Percentiles rank a stretch among this genome's conserved stretches.
Conservation (phyloP, 2,113 vertebrate species). For the Xiphorhynchus elegans region DNA sequence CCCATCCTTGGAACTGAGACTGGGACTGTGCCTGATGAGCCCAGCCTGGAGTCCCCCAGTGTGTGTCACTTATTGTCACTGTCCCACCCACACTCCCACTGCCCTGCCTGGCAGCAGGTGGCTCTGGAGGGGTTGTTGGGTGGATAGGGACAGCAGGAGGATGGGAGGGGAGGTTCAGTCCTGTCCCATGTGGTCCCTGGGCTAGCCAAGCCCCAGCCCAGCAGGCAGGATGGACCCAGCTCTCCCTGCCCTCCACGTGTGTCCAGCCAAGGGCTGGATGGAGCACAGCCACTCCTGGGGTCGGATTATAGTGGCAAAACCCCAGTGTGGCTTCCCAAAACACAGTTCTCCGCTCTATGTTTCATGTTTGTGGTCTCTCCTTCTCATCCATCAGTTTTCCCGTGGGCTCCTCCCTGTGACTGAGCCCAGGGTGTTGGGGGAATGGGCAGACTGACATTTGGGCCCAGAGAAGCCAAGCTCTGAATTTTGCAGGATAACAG, state of each 20-base stretch:
- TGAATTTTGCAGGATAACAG: background rate
- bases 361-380: accelerated
- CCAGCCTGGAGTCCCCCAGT: background rate
- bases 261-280: background rate
- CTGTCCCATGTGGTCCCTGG: accelerated
- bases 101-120: background rate
- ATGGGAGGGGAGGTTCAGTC: background rate
- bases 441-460: accelerated
- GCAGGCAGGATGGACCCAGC: background rate
- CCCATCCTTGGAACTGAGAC: background rate
- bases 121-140: background rate
- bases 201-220: background rate
- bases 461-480: background rate
- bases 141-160: background rate
- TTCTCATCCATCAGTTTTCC: background rate
- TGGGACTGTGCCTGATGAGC: accelerated
- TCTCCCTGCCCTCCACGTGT: background rate
- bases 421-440: background rate
- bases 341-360: accelerated
- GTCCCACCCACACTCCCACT: background rate
- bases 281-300: too few species aligned
- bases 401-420: background rate
- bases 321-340: background rate
- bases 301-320: background rate
- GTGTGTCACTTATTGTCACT: background rate